Base-by-base conservation (phyloP, 2,113 vertebrate genomes). In the Eclectus roratus region DNA sequence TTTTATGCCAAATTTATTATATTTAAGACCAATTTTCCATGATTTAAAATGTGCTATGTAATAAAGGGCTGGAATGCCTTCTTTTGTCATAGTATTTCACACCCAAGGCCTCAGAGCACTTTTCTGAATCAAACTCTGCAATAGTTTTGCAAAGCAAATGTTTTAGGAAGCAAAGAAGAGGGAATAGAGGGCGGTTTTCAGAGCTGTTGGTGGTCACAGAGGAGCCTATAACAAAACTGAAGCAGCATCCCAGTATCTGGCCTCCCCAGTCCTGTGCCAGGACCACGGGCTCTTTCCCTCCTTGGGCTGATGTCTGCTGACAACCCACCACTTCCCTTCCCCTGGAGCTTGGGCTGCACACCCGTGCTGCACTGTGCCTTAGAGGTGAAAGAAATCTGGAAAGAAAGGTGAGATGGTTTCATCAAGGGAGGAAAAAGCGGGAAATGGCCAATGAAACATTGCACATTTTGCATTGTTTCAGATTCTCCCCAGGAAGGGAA, bases 1-100 rank as follows among this genome's bases (percentile, higher is more conserved):
- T 95, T 93, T 93, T 29, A 85, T 93, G 73, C 56, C 92, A 86
- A 78, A 85, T 94, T 91, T 89, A 92, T 79, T 93, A 84, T 87
- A 81, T 93, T 94, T 96, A 79, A 77, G 86, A 85, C 56, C 86
- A 85, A 77, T 96, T 96, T 95, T 96, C 94, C 92, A 82, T 93
- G 17, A 95, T 93, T 96, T 96, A 93, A 94, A 92, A 92, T 46
- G 91, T 89, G 95, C 23, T 1, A 94, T 83, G 93, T 77, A 94
- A 88, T 94, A 88, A 88, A 80, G 95, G 86, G 66, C 47, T 84
- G 77, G 91, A 86, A 95, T 69, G 83, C 77, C 65, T 69, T 80
- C 63, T 79, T 96, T 90, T 94, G 85, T 88, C 85, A 80, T 35
- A 91, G 3, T 68, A 71, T 41, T 97, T 97, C 88, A 91, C 94